Evolutionary conservation across 2,888 invertebrate genomes (phyloP).

Genomic region (Epinotia ramella): DNA sequence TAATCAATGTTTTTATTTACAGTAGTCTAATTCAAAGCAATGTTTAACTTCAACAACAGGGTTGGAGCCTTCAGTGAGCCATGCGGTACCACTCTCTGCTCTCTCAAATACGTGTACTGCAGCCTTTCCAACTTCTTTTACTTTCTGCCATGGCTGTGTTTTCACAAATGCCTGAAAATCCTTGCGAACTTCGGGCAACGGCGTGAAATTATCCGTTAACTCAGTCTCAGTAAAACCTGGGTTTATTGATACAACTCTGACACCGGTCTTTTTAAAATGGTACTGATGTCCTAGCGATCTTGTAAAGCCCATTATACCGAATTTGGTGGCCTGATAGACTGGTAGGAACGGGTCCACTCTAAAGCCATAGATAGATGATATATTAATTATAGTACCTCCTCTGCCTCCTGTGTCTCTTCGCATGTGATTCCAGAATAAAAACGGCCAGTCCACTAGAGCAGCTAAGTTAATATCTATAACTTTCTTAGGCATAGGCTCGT

Average conservation of each 20-base stretch:
- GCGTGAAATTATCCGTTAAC: constrained; percentile 47
- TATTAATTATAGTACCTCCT: constrained; percentile 88
- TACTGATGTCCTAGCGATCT: constrained; percentile 75
- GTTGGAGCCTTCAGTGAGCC: constrained; percentile 78
- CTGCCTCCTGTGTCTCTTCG: constrained; percentile 81
- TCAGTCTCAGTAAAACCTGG: constrained; percentile 80
- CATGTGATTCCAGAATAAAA: constrained; percentile 85
- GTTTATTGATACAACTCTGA: constrained; percentile 82
- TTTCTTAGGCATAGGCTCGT: constrained; percentile 54
- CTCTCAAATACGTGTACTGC: constrained; percentile 64
- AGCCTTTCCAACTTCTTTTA: constrained; percentile 61
- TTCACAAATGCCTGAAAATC: constrained; percentile 53
- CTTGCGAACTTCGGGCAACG: constrained; percentile 44
- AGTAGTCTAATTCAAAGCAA: constrained; percentile 12
- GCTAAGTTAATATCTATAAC: constrained; percentile 70
- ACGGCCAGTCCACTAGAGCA: constrained; percentile 67
- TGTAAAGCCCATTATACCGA: constrained; percentile 82
- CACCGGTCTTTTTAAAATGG: constrained; percentile 76
- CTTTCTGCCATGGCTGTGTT: constrained; percentile 60
- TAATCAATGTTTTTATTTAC: background rate
- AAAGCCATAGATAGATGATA: constrained; percentile 86
- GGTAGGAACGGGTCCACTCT: constrained; percentile 80
- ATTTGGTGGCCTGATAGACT: constrained; percentile 86
- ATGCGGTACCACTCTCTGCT: constrained; percentile 80
- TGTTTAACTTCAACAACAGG: constrained; percentile 61